A percentile compares a stretch with the other conserved stretches of the same genome.
Conservation (phyloP, 2,888 invertebrate species). For the Tanaodytes sp. region DNA sequence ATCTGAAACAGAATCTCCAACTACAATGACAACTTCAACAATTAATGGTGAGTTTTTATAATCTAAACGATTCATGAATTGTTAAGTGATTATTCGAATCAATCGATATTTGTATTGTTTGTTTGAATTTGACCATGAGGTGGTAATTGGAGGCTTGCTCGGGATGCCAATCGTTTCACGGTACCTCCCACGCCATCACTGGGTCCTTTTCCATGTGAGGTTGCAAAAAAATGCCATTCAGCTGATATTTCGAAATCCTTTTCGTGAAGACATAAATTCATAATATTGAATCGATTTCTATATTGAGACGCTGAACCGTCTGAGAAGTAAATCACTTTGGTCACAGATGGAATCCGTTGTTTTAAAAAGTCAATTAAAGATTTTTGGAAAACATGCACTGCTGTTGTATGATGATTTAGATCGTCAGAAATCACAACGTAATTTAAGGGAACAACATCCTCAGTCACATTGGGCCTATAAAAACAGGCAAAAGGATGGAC, state of each 20-base stretch:
- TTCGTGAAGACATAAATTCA: neutral
- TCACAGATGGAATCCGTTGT: neutral
- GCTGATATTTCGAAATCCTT: neutral
- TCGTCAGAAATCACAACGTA: conserved; percentile 15
- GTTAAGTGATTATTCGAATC: neutral
- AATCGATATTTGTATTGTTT: neutral
- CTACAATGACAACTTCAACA: neutral
- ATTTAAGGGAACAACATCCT: neutral
- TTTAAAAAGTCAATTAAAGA: conserved; percentile 1
- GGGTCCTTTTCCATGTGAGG: neutral
- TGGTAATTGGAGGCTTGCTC: neutral
- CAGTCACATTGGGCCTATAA: neutral
- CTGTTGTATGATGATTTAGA: conserved; percentile 11
- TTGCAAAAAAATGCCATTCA: neutral
- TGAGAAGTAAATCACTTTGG: neutral
- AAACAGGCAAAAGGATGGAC: conserved; percentile 4
- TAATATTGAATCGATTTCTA: neutral
- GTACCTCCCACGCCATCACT: neutral
- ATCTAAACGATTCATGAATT: neutral
- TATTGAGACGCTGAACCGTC: neutral
- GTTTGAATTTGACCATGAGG: neutral
- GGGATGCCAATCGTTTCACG: neutral
- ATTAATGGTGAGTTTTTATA: neutral
- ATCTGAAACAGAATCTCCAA: neutral
- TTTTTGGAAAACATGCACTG: conserved; percentile 14